Evolutionary conservation across 2,113 vertebrate species (phyloP), one percentile per base, ranked within the genome.

Genomic region (Tapirus terrestris): DNA sequence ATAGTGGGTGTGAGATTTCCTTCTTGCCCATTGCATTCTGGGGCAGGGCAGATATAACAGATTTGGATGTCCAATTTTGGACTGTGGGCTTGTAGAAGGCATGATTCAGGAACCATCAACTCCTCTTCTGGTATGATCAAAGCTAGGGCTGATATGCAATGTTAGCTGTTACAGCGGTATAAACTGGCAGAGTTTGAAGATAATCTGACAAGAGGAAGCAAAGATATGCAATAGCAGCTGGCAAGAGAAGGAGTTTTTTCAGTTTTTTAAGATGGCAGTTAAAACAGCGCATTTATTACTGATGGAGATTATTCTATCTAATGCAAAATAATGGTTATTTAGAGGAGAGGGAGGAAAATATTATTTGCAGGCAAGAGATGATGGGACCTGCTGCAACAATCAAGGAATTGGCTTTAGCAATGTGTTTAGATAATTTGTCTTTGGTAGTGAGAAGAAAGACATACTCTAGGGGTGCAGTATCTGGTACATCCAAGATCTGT

Each of bases 71-170:
- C 33, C 77, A 14, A 18, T 45, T 65, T 68, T 70, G 5, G 4
- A 72, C n/a, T 39, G 10, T 56, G 23, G 2, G 0, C 5, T 67
- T 67, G 21, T 31, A 94, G 27, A 53, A n/a, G 2, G 23, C 23
- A 43, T 85, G 5, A 70, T 43, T 68, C 3, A 33, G 16, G 16
- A 85, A 36, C 25, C 36, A 31, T 45, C 21, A 45, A 17, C 8
- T 58, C 36, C n/a, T 72, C 5, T 51, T 73, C 27, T 65, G 33
- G 36, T 13, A 4, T 60, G 23, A 92, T 17, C 6, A 43, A 58
- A 1, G 1, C 9, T 21, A 63, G 21, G n/a, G 1, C 20, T 48
- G 1, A 14, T 31, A n/a, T 8, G 11, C 25, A 65, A 4, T 73
- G 18, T 25, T 82, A 60, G 4, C 53, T 81, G 4, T 17, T 51